These are phyloP conservation scores for Nebria ingens DNA, from an alignment of 1,140 invertebrate genomes.

Conservation along the genomic window DNA sequence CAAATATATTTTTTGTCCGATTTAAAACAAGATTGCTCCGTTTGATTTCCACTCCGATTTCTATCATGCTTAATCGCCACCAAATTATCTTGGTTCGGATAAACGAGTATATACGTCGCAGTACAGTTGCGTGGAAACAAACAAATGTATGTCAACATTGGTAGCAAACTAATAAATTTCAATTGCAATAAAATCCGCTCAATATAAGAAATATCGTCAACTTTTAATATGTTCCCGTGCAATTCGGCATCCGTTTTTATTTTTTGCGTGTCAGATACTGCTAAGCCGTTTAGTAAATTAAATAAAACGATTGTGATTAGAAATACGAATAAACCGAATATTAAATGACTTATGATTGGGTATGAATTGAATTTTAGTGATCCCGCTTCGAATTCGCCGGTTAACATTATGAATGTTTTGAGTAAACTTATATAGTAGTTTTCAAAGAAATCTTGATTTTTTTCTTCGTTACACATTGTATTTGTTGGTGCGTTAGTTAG, in stretches of 20 bases:
- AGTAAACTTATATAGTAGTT: conserved; percentile 56
- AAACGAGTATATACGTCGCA: conserved; percentile 46
- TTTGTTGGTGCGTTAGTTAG: conserved; percentile 32
- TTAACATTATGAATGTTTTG: conserved; percentile 75
- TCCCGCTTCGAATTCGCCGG: conserved; percentile 68
- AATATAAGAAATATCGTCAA: conserved; percentile 58
- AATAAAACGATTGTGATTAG: conserved; percentile 69
- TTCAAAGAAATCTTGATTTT: too few species aligned
- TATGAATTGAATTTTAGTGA: conserved; percentile 60
- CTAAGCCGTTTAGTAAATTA: conserved; percentile 70
- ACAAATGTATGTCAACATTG: conserved; percentile 43
- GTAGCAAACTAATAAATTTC: conserved; percentile 11
- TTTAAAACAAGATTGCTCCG: conserved; percentile 12
- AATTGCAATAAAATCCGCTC: conserved; percentile 47
- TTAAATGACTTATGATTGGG: conserved; percentile 53
- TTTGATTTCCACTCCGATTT: conserved; percentile 11
- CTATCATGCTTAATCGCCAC: not conserved
- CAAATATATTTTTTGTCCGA: conserved; percentile 12
- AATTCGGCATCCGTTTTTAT: conserved; percentile 67
- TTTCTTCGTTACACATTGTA: conserved; percentile 34
- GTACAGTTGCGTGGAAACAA: conserved; percentile 52
- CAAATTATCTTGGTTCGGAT: conserved; percentile 42
- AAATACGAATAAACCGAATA: conserved; percentile 69
- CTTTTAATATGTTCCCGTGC: conserved; percentile 55
- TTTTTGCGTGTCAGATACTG: conserved; percentile 65